Base-by-base conservation (phyloP, 2,888 invertebrate genomes). In the Cepaea hortensis region DNA sequence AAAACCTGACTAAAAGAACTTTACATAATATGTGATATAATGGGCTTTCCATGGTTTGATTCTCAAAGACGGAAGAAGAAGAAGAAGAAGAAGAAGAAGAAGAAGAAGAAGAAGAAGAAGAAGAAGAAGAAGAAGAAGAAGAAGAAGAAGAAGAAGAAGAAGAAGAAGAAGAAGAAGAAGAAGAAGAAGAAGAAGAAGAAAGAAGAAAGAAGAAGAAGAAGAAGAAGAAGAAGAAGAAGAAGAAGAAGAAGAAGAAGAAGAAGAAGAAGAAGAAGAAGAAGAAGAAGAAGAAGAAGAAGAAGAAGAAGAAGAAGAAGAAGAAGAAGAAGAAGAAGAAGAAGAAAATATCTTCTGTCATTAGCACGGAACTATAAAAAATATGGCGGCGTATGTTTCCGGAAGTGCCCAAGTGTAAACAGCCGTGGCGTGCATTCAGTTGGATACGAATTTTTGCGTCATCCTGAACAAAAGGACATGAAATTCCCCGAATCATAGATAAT, bases 91-190 rank as follows among this genome's bases (percentile, higher is more conserved):
- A 76, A 76, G 48, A 76, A 48, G 48, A 76, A 48, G 48, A 48
- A 76, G 48, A 76, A 35, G 48, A 76, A 76, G 80, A 80, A 80
- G 80, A 80, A 75, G 48, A 48, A 75, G 76, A 15, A 13, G 48
- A 75, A 75, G 68, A 68, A 68, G 76, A 75, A 75, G 48, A 75
- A 48, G 48, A 75, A 46, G 48, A 48, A 75, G 48, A 75, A 23
- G 48, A 75, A 75, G 80, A 80, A 80, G 80, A 80, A 81, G 77
- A 46, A 77, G 77, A 50, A 77, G 77, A 50, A 77, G 77, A 46
- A 77, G 77, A 75, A 75, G 76, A 75, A 75, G 76, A 75, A 75
- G 76, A 75, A 75, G 76, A 75, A 75, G 76, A 75, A 75, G 76
- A 75, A 75, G 76, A 75, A 75, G 76, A 75, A 75, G 76, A 75